Conservation (phyloP, 2,888 invertebrate genomes). For the Dryomyza anilis region DNA sequence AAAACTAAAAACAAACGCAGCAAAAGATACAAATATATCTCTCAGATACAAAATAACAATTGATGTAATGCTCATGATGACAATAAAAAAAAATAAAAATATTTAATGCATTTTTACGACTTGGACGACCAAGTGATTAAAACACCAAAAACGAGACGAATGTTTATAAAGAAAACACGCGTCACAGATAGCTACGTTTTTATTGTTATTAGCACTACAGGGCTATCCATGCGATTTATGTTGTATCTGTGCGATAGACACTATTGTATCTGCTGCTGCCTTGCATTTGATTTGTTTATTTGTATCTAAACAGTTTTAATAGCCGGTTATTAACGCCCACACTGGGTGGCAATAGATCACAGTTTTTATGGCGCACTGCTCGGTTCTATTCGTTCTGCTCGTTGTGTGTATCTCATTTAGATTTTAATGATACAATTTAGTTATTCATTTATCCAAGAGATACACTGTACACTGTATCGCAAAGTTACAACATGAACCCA, state of each 20-base stretch:
- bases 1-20: no score
- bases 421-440: conserved; percentile 20
- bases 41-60: no score
- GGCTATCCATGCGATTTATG: neutral
- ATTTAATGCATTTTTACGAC: conserved; percentile 8
- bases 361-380: neutral
- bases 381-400: neutral
- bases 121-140: conserved; percentile 9
- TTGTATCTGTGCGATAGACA: neutral
- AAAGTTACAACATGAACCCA: no score
- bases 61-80: no score
- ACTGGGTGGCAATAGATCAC: conserved; percentile 19
- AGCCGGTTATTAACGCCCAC: conserved; percentile 8
- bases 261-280: neutral
- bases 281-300: conserved; percentile 22
- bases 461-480: neutral
- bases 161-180: conserved; percentile 21
- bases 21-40: no score
- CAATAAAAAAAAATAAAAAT: conserved; percentile 2
- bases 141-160: conserved; percentile 8
- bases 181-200: neutral
- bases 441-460: no score
- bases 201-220: conserved; percentile 1
- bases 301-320: conserved; percentile 15
- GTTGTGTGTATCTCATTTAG: conserved; percentile 3